Evolutionary conservation across 2,888 invertebrate genomes (phyloP).

Genomic region (Galerucella calmariensis): DNA sequence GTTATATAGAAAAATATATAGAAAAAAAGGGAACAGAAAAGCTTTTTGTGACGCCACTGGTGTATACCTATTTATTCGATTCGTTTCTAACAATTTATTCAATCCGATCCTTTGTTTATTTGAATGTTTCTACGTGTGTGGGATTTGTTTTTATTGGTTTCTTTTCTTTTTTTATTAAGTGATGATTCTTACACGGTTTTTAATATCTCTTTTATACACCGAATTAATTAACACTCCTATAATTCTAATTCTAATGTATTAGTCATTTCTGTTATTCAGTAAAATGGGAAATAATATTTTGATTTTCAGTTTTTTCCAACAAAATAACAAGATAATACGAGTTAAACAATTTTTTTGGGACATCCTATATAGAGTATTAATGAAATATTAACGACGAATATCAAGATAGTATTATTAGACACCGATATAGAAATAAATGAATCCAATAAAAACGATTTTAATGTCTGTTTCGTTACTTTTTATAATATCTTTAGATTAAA

Average conservation of each 20-base stretch:
- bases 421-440: background rate
- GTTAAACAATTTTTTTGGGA: no score
- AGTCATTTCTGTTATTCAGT: slow-evolving; percentile 17
- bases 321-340: no score
- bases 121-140: slow-evolving; percentile 34
- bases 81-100: slow-evolving; percentile 20
- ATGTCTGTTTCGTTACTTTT: background rate
- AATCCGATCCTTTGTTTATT: slow-evolving; percentile 30
- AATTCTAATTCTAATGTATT: background rate
- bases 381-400: background rate
- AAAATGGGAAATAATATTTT: background rate
- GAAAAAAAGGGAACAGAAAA: no score
- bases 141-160: slow-evolving; percentile 26
- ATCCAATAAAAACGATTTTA: background rate
- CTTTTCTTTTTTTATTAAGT: slow-evolving; percentile 33
- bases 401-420: background rate
- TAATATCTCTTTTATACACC: slow-evolving; percentile 28
- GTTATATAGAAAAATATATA: no score
- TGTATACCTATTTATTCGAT: background rate
- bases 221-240: slow-evolving; percentile 24
- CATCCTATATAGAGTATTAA: background rate
- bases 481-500: background rate
- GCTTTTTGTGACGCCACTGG: background rate
- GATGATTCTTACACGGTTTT: slow-evolving; percentile 41
- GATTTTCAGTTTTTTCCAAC: background rate